Evolutionary conservation across 2,113 vertebrate genomes (phyloP), one percentile per base, ranked within the genome.

Genomic region (Hippocampus mohnikei): DNA sequence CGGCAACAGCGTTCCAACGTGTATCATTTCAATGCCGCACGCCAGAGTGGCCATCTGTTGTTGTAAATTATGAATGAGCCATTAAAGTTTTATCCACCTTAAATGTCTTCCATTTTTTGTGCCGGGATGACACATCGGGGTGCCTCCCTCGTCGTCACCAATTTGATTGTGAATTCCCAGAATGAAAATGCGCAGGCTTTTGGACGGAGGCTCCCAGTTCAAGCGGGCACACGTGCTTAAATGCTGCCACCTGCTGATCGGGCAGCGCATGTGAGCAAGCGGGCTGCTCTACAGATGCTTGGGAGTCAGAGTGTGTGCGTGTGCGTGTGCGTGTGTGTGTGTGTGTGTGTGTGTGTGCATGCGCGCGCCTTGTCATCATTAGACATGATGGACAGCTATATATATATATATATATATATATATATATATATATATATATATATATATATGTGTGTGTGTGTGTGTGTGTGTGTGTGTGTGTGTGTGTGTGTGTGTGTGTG

Each of bases 31-130:
- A 78, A 72, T 80, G 81, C 70, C 81, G 71, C 69, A 79, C 87
- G 84, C 86, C 87, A 87, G 71, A 74, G 74, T 79, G 84, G 87
- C 92, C 92, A 92, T 92, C 92, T 92, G 92, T 89, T 87, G 80
- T 85, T 73, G 81, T 92, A 87, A 92, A 93, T 93, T 92, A 93
- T 93, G 88, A 91, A 93, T 85, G 88, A 80, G 73, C 66, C 86
- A 90, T 92, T 90, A 91, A 91, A 87, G 83, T 91, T 91, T 89
- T 74, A 92, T 92, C 71, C 71, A 76, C 81, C 74, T 85, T 93
- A 90, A 92, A 92, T 90, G 88, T 88, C 89, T 89, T 81, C 81
- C 81, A 87, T 90, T 88, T 85, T 88, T 91, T 16, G 16, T 37
- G 23, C 52, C 88, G 90, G 92, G 88, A 93, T 85, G 88, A 89